Evolutionary conservation across 2,113 vertebrate species (phyloP), one percentile per base, ranked within the genome.

Genomic region (Semicossyphus pulcher): DNA sequence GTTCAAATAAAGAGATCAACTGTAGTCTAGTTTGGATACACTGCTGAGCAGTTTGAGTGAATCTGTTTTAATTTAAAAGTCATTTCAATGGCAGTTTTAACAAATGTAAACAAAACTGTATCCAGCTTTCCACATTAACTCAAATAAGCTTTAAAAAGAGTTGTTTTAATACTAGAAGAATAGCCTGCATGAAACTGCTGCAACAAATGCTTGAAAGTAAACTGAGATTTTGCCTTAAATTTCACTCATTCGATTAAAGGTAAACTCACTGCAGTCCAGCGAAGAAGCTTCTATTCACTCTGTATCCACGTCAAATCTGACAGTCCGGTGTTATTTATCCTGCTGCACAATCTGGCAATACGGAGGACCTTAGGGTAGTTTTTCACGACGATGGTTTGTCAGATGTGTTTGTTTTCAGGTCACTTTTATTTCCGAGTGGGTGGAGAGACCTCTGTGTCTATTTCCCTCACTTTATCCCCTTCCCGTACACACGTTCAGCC

Each of bases 191-290:
- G 26, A 11, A 28, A 20, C 18, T 20, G 11, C 5, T 5, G 4
- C 21, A 49, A 16, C 16, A 29, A 0, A n/a, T n/a, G n/a, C n/a
- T n/a, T n/a, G n/a, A n/a, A n/a, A n/a, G n/a, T n/a, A n/a, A n/a
- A n/a, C n/a, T n/a, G n/a, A n/a, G n/a, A n/a, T n/a, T n/a, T n/a
- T n/a, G n/a, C n/a, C n/a, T n/a, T n/a, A n/a, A n/a, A n/a, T n/a
- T n/a, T n/a, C n/a, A n/a, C n/a, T n/a, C n/a, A n/a, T n/a, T n/a
- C n/a, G n/a, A n/a, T n/a, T n/a, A n/a, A n/a, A n/a, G n/a, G n/a
- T n/a, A n/a, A n/a, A 60, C 73, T 76, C 10, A 60, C 56, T 28
- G 10, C 25, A 48, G 14, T 34, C 44, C 32, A 41, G 8, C 20
- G 18, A 18, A 15, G 12, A 60, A 53, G 16, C 21, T 52, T 29